Conservation (phyloP, 2,113 vertebrate species). For the Amia ocellicauda region DNA sequence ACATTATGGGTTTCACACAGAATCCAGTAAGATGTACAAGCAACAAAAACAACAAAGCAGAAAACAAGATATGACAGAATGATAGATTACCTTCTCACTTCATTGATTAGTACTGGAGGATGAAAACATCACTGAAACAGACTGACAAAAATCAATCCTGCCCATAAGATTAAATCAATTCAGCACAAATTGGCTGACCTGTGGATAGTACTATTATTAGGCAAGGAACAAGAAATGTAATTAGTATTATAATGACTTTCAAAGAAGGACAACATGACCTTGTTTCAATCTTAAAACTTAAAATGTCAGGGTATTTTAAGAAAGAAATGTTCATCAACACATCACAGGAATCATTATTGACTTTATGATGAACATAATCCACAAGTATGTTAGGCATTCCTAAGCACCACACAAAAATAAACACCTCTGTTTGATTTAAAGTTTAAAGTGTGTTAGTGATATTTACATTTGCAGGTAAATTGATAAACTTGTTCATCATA, state of each 20-base stretch:
- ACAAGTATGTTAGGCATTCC: no score
- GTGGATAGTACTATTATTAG: slow-evolving; percentile 17
- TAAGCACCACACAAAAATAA: no score
- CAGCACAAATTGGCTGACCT: slow-evolving; percentile 31
- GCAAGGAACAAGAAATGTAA: slow-evolving; percentile 6
- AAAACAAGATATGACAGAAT: slow-evolving; percentile 35
- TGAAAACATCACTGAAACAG: slow-evolving; percentile 34
- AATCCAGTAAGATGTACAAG: neutral
- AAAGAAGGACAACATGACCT: neutral
- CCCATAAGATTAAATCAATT: slow-evolving; percentile 42
- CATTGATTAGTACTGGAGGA: slow-evolving; percentile 38
- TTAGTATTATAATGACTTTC: slow-evolving; percentile 12
- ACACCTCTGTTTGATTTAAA: no score
- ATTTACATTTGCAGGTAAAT: neutral
- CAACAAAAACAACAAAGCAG: slow-evolving; percentile 3
- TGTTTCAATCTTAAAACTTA: slow-evolving; percentile 1
- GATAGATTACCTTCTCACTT: slow-evolving; percentile 43
- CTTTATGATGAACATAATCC: neutral
- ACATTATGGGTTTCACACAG: no score
- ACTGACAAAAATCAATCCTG: slow-evolving; percentile 42
- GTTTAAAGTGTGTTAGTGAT: no score
- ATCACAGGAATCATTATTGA: neutral
- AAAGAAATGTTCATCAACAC: neutral
- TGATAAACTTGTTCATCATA: no score
- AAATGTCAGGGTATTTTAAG: no score